Evolutionary conservation across 2,113 vertebrate species (phyloP), one percentile per base, ranked within the genome.

Genomic region (Pterocles orientalis): DNA sequence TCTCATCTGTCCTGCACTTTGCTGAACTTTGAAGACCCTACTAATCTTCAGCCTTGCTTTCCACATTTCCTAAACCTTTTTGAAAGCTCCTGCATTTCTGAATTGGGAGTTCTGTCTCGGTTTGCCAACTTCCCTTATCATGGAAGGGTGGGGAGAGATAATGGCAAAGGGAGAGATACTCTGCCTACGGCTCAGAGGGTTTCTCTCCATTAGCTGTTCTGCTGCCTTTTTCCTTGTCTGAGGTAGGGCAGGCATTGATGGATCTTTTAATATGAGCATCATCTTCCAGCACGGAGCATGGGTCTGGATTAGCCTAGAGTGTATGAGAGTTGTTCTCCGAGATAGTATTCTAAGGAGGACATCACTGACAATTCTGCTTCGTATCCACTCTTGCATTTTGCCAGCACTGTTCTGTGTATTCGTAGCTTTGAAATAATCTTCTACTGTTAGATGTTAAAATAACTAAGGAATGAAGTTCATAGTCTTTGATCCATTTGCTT

Each of bases 221-320:
- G 68, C 64, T 5, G 81, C 47, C 56, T 77, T 80, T 80, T 68
- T 80, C 51, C 69, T 68, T 87, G 86, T 93, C 86, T 87, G 53
- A 89, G 80, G 76, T 66, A 68, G 62, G 50, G 45, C 3, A 0
- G 54, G 61, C 83, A 82, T 92, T 96, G 95, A 95, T 95, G 86
- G 95, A 96, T 96, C 83, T 94, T 92, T 86, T 94, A 92, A 94
- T 96, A 94, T 89, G 77, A 80, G 77, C 78, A 92, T 96, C 91
- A 77, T 95, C 77, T 84, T 93, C 96, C 65, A 69, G 2, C 83
- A 64, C 69, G 69, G 94, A 91, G 86, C 57, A 91, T 61, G 73
- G 83, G 88, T 86, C 96, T 86, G 88, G 88, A 91, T 94, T 94
- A 94, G 91, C 92, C 95, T 82, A 89, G 94, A 92, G 94, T 77